These are phyloP conservation scores for Lethrus apterus DNA, from an alignment of 1,140 invertebrate species.

Conservation along the genomic window DNA sequence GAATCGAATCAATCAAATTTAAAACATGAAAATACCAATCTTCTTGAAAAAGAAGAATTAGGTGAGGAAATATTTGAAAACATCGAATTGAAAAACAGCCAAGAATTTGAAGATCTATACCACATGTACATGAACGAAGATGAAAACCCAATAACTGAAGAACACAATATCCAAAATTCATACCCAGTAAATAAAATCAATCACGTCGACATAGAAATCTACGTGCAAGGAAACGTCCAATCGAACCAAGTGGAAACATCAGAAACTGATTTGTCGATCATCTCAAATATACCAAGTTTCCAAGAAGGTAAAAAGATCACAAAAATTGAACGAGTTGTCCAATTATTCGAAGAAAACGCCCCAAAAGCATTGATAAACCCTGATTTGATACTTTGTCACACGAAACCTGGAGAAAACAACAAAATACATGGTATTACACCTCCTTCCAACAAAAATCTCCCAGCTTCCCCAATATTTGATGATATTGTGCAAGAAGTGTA, in stretches of 20 bases:
- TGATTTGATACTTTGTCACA: background rate
- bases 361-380: background rate
- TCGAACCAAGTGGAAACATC: background rate
- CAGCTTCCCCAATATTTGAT: constrained; percentile 8
- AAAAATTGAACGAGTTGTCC: background rate
- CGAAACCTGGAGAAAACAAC: background rate
- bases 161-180: background rate
- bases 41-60: background rate
- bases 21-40: no score
- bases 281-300: background rate
- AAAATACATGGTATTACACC: background rate
- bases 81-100: background rate
- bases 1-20: no score
- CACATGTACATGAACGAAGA: background rate
- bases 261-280: background rate
- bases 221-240: background rate
- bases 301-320: constrained; percentile 1
- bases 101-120: constrained; percentile 8
- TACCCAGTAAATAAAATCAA: background rate
- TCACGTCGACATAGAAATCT: background rate
- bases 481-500: constrained; percentile 11
- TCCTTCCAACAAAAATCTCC: no score
- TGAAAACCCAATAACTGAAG: background rate
- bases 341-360: constrained; percentile 2
- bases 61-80: constrained; percentile 1